These are phyloP conservation scores for Denticeps clupeoides DNA, from an alignment of 2,797 vertebrate species.

Conservation along the genomic window DNA sequence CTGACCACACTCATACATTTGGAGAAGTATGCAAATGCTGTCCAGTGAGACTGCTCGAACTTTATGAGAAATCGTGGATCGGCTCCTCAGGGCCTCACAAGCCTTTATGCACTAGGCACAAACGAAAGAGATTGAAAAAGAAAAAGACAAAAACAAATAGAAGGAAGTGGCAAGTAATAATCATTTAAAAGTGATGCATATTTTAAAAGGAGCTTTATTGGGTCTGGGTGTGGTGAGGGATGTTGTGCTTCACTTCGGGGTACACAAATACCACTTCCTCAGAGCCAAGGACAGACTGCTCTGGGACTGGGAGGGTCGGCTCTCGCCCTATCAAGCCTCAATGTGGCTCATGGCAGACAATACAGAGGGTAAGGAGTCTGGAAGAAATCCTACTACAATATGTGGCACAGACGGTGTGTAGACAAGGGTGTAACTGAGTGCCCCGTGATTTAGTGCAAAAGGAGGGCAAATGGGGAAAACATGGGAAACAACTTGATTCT, in stretches of 20 bases:
- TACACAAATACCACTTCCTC: too few species aligned
- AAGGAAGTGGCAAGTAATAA: slow-evolving; percentile 16
- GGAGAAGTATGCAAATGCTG: background rate
- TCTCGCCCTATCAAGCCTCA: too few species aligned
- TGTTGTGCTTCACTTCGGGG: background rate
- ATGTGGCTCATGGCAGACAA: too few species aligned
- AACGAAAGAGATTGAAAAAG: background rate
- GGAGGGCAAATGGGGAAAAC: too few species aligned
- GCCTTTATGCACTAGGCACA: background rate
- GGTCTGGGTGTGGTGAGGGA: background rate
- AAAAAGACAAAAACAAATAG: background rate
- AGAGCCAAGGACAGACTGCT: too few species aligned
- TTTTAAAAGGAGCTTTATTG: slow-evolving; percentile 33
- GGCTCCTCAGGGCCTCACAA: background rate
- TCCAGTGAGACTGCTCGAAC: background rate
- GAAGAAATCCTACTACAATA: too few species aligned
- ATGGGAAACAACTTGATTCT: too few species aligned
- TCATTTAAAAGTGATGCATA: slow-evolving; percentile 34
- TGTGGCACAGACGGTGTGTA: too few species aligned
- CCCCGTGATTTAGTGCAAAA: too few species aligned
- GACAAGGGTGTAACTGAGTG: too few species aligned
- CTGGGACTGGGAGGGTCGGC: too few species aligned
- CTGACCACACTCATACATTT: background rate
- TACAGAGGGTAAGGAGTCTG: too few species aligned
- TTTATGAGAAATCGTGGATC: slow-evolving; percentile 1